Percentiles rank a stretch among this genome's conserved stretches.
These are phyloP conservation scores for Drosophila albomicans DNA, from an alignment of 1,140 invertebrate species.

Conservation along the genomic window DNA sequence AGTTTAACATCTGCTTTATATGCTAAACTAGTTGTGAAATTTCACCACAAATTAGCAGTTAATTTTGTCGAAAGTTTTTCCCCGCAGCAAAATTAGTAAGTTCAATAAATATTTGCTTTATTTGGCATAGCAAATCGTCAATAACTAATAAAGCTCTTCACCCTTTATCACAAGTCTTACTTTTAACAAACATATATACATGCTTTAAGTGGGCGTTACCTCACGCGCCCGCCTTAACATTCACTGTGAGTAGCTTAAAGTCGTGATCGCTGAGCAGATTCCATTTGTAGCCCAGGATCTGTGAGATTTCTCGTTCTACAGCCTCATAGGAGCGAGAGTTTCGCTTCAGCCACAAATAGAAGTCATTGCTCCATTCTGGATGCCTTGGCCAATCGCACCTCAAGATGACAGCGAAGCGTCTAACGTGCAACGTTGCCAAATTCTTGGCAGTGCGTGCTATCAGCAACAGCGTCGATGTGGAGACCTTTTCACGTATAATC, in stretches of 20 bases:
- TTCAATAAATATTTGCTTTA: constrained; percentile 56
- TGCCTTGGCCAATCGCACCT: constrained; percentile 90
- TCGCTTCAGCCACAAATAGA: constrained; percentile 88
- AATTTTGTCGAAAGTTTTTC: constrained; percentile 39
- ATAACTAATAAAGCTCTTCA: constrained; percentile 71
- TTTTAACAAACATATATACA: not conserved
- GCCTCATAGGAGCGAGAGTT: constrained; percentile 88
- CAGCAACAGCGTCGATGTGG: constrained; percentile 92
- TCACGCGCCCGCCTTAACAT: constrained; percentile 57
- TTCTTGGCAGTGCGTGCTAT: constrained; percentile 89
- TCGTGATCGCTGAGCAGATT: constrained; percentile 90
- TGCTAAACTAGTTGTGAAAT: constrained; percentile 33
- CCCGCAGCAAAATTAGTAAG: constrained; percentile 31
- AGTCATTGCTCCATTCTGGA: constrained; percentile 89
- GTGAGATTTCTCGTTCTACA: constrained; percentile 89
- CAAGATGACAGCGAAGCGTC: constrained; percentile 90
- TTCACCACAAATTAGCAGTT: constrained; percentile 37
- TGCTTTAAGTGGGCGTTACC: not conserved
- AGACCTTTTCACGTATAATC: constrained; percentile 92
- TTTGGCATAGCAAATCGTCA: constrained; percentile 38
- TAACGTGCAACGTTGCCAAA: constrained; percentile 88
- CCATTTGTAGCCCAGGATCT: constrained; percentile 90
- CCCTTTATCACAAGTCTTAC: constrained; percentile 71
- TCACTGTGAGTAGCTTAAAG: constrained; percentile 86
- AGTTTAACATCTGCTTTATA: constrained; percentile 33